Evolutionary conservation across 35 echinoderm and acorn worm species (phyloP).

Genomic region (Heliocidaris tuberculata): DNA sequence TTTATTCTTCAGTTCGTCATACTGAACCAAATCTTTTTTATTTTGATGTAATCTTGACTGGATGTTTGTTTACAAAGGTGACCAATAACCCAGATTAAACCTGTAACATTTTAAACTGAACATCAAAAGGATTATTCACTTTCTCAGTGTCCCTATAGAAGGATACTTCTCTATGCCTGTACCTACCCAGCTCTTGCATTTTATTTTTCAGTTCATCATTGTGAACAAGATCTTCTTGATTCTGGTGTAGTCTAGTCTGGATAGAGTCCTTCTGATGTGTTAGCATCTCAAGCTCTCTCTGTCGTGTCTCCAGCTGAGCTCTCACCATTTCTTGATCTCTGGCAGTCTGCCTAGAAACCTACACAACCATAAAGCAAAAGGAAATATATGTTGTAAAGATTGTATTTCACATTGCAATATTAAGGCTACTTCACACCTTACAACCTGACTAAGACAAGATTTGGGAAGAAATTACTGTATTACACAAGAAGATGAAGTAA

Average conservation of each 20-base stretch:
- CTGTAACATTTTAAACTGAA: too few species aligned
- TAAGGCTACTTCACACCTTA: too few species aligned
- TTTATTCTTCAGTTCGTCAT: not conserved
- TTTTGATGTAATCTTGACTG: too few species aligned
- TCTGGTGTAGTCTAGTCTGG: not conserved
- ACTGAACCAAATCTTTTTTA: too few species aligned
- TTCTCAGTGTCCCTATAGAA: too few species aligned
- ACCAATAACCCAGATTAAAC: too few species aligned
- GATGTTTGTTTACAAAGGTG: too few species aligned
- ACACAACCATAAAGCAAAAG: not conserved
- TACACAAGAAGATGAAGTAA: not conserved
- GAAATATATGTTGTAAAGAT: too few species aligned
- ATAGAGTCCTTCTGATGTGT: not conserved
- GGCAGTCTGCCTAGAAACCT: constrained; percentile 16
- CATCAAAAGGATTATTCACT: too few species aligned
- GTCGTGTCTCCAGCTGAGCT: not conserved
- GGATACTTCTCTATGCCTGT: not conserved
- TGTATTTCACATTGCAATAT: too few species aligned
- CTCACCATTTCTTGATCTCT: not conserved
- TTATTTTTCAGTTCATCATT: not conserved
- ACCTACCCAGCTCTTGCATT: constrained; percentile 13
- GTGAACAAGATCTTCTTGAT: not conserved
- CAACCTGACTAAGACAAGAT: not conserved
- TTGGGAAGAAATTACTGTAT: not conserved
- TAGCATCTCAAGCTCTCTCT: constrained; percentile 25